Conservation (phyloP, 2,797 vertebrate species). For the Coracias cyanogaster region DNA sequence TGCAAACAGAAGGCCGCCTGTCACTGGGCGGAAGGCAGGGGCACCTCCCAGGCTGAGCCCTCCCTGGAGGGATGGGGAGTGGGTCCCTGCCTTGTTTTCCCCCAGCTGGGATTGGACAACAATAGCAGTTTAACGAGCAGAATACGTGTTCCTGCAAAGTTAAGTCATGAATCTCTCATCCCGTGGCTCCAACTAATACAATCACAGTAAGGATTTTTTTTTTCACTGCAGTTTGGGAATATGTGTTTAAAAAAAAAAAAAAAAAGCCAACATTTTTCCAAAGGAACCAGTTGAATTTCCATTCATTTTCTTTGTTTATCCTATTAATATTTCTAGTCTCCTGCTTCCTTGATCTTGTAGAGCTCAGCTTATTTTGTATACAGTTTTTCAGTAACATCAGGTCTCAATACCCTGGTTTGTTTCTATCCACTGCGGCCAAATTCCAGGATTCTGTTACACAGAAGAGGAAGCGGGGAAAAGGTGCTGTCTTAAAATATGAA, state of each 20-base stretch:
- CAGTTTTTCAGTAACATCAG: background rate
- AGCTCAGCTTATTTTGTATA: conserved; percentile 21
- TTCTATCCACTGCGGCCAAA: background rate
- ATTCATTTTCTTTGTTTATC: background rate
- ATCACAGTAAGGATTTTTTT: background rate
- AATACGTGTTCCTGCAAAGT: background rate
- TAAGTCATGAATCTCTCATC: background rate
- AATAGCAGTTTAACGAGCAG: background rate
- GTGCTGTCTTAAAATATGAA: background rate
- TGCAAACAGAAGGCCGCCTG: background rate
- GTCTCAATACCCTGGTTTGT: background rate
- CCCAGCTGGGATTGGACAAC: background rate
- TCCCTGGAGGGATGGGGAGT: background rate
- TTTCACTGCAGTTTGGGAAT: background rate
- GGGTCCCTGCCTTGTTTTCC: background rate
- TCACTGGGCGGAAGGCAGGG: background rate
- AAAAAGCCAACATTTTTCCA: background rate
- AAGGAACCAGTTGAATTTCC: background rate
- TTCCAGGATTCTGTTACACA: background rate
- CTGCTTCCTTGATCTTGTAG: background rate
- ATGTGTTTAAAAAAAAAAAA: background rate
- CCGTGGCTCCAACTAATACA: background rate
- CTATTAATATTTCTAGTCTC: background rate
- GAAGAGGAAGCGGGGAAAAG: background rate
- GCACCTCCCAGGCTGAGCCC: background rate